Conservation (phyloP, 2,888 invertebrate species). For the Ophioninae sp. region DNA sequence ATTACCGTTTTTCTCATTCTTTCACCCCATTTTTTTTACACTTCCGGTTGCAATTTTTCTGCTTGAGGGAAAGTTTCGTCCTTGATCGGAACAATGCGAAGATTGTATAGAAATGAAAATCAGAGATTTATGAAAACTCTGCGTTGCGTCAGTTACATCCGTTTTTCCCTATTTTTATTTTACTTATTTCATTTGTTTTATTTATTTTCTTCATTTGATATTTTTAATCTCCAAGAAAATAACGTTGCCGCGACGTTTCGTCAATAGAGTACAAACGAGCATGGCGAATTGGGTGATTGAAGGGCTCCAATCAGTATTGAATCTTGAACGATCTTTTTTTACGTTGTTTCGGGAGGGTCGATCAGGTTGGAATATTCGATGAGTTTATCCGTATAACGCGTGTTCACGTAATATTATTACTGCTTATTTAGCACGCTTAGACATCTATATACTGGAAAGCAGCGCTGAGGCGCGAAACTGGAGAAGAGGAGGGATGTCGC, state of each 20-base stretch:
- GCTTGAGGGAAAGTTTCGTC: constrained; percentile 55
- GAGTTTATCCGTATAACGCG: constrained; percentile 11
- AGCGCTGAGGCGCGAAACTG: constrained; percentile 50
- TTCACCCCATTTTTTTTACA: constrained; percentile 14
- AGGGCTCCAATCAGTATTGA: background rate
- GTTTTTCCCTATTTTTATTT: too few relatives aligned
- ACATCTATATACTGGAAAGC: constrained; percentile 31
- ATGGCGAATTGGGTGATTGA: background rate
- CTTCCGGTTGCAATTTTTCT: constrained; percentile 44
- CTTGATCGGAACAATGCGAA: constrained; percentile 53
- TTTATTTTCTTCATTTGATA: too few relatives aligned
- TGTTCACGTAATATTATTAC: constrained; percentile 37
- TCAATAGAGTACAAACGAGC: constrained; percentile 21
- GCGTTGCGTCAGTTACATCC: too few relatives aligned
- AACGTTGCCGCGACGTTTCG: background rate
- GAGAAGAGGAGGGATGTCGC: constrained; percentile 68
- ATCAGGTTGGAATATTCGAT: background rate
- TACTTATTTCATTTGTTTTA: too few relatives aligned
- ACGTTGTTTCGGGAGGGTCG: background rate
- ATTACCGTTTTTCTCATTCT: constrained; percentile 1
- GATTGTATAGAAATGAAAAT: constrained; percentile 10
- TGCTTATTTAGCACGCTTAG: constrained; percentile 51
- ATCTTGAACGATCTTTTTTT: background rate
- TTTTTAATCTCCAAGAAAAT: too few relatives aligned
- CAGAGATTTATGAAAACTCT: too few relatives aligned